These are phyloP conservation scores for Leptogaster cylindrica DNA, from an alignment of 2,888 invertebrate species.

Conservation along the genomic window DNA sequence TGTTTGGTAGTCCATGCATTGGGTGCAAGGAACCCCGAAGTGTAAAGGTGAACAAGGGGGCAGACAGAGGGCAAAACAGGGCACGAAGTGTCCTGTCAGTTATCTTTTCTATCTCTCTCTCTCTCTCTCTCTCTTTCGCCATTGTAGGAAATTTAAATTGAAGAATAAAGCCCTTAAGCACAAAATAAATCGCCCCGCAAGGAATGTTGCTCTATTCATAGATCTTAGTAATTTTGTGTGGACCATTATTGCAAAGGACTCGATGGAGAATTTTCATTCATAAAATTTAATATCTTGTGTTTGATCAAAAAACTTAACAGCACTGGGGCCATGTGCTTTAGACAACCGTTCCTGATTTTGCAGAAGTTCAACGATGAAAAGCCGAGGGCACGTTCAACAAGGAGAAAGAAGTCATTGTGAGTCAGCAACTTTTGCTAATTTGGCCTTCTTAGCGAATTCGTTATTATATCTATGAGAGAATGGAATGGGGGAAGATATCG, in stretches of 20 bases:
- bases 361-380: neutral
- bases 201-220: constrained; percentile 26
- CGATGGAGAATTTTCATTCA: constrained; percentile 19
- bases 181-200: constrained; percentile 32
- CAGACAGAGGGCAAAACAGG: too few species aligned
- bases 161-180: constrained; percentile 36
- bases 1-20: too few species aligned
- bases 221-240: neutral
- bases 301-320: constrained; percentile 20
- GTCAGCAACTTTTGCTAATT: constrained; percentile 34
- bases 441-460: constrained; percentile 12
- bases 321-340: neutral
- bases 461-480: constrained; percentile 13
- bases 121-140: too few species aligned
- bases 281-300: constrained; percentile 36
- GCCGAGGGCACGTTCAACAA: neutral
- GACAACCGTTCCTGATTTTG: constrained; percentile 22
- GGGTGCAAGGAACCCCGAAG: too few species aligned
- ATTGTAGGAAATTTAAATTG: constrained; percentile 15
- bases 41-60: too few species aligned
- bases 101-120: too few species aligned
- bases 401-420: neutral
- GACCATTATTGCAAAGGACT: neutral
- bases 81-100: too few species aligned
- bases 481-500: too few species aligned